These are phyloP conservation scores for Chamaea fasciata DNA, from an alignment of 2,113 vertebrate genomes.

Conservation along the genomic window DNA sequence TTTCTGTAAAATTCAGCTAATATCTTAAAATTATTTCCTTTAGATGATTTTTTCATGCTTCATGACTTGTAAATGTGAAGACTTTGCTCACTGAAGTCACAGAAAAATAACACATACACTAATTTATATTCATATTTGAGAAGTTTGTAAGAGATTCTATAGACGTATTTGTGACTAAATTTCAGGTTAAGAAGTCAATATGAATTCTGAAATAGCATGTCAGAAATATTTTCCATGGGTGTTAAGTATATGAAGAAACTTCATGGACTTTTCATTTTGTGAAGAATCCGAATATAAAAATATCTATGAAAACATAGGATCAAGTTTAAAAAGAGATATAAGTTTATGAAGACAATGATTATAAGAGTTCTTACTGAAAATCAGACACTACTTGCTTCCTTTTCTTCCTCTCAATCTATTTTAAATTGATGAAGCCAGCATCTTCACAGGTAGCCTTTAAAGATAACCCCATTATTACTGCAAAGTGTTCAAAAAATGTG, in stretches of 20 bases:
- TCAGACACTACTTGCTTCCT: not conserved
- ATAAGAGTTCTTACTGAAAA: not conserved
- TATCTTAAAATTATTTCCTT: not conserved
- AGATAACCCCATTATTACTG: not conserved
- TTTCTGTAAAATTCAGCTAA: not conserved
- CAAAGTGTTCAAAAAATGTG: not conserved
- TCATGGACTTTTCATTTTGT: not conserved
- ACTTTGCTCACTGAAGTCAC: not conserved
- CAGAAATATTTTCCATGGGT: not conserved
- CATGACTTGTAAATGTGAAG: not conserved
- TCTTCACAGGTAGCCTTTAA: not conserved
- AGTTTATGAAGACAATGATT: not conserved
- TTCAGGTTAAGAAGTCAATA: not conserved
- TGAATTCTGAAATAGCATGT: not conserved
- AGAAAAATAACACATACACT: not conserved
- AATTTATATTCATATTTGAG: not conserved
- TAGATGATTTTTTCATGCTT: not conserved
- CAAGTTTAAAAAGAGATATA: not conserved
- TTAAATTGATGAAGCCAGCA: not conserved
- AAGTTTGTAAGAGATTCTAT: not conserved
- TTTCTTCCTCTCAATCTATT: not conserved
- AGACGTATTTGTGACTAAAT: not conserved
- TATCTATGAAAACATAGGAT: not conserved
- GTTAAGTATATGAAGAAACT: not conserved
- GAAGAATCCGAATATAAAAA: not conserved